These are phyloP conservation scores for Enteromius trimaculatus DNA, from an alignment of 2,797 vertebrate species.

Conservation along the genomic window DNA sequence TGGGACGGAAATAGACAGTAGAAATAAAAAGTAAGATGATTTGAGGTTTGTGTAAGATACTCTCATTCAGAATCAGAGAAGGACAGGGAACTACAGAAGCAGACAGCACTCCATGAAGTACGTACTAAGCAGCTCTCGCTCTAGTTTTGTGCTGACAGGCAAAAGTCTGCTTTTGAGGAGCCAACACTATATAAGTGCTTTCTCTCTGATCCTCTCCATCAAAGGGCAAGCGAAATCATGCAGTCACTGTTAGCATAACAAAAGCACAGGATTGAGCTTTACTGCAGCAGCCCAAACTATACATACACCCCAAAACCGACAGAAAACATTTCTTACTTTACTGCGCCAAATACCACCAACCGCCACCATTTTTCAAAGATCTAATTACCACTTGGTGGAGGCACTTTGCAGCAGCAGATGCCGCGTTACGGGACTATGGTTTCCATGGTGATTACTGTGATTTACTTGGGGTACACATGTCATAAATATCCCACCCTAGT, in stretches of 20 bases:
- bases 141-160: slow-evolving; percentile 33
- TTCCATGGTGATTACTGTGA: slow-evolving; percentile 72
- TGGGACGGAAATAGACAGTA: not conserved
- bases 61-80: not conserved
- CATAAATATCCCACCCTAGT: slow-evolving; percentile 65
- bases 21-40: not conserved
- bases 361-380: slow-evolving; percentile 33
- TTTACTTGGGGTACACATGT: slow-evolving; percentile 65
- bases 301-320: slow-evolving; percentile 11
- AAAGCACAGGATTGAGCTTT: slow-evolving; percentile 37
- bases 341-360: slow-evolving; percentile 28
- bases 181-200: slow-evolving; percentile 12
- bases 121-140: not conserved
- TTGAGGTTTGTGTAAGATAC: not conserved
- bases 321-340: slow-evolving; percentile 21
- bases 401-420: slow-evolving; percentile 61
- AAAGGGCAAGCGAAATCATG: slow-evolving; percentile 23
- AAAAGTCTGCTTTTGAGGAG: slow-evolving; percentile 30
- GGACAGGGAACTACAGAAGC: not conserved
- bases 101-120: slow-evolving; percentile 17
- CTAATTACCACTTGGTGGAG: slow-evolving; percentile 54
- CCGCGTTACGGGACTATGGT: slow-evolving; percentile 61
- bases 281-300: slow-evolving; percentile 19
- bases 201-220: slow-evolving; percentile 38
- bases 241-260: slow-evolving; percentile 28